Evolutionary conservation across 2,888 invertebrate genomes (phyloP).

Genomic region (Folsomia manolachei): DNA sequence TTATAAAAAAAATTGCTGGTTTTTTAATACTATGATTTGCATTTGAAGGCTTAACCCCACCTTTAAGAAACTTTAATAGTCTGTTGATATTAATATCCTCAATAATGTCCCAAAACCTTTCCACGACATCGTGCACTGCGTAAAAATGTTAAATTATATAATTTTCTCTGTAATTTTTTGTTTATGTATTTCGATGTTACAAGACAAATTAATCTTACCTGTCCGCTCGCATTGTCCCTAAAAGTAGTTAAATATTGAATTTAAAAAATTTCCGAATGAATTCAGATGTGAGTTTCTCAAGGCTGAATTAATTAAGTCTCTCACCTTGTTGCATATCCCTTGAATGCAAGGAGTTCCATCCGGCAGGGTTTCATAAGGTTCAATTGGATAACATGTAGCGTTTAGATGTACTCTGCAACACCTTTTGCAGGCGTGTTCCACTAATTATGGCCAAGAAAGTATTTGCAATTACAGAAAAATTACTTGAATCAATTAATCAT

Average conservation of each 20-base stretch:
- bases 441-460: conserved; percentile 57
- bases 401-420: conserved; percentile 90
- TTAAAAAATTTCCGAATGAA: neutral
- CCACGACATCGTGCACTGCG: conserved; percentile 90
- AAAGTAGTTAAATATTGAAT: conserved; percentile 49
- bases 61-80: conserved; percentile 80
- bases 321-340: conserved; percentile 90
- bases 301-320: conserved; percentile 22
- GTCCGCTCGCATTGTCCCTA: conserved; percentile 93
- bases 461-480: too few species aligned
- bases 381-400: conserved; percentile 86
- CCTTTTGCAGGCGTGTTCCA: conserved; percentile 86
- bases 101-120: conserved; percentile 95
- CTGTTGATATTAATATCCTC: conserved; percentile 94
- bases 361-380: conserved; percentile 80
- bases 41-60: too few species aligned
- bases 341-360: conserved; percentile 95
- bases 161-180: too few species aligned
- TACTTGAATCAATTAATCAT: too few species aligned
- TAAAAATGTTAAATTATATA: too few species aligned
- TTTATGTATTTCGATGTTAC: too few species aligned
- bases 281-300: neutral
- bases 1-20: too few species aligned
- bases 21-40: too few species aligned
- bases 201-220: too few species aligned